Evolutionary conservation across 2,888 invertebrate species (phyloP).

Genomic region (Drosophila histrio): DNA sequence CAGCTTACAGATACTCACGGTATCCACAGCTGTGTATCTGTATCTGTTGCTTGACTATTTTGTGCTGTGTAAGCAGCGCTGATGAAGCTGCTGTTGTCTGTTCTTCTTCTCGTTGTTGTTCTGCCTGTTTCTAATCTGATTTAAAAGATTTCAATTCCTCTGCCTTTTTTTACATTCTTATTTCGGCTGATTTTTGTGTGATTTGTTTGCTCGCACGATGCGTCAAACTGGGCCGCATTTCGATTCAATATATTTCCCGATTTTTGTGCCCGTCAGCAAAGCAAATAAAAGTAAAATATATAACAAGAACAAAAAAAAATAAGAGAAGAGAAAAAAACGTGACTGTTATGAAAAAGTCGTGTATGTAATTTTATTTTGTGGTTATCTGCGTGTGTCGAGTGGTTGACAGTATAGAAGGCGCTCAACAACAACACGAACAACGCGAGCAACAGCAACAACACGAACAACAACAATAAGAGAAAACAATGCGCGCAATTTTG

Average conservation of each 20-base stretch:
- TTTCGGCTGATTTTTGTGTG: slow-evolving; percentile 25
- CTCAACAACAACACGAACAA: slow-evolving; percentile 7
- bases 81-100: slow-evolving; percentile 29
- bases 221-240: too few species aligned
- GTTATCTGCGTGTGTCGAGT: slow-evolving; percentile 52
- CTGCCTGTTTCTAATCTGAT: slow-evolving; percentile 63
- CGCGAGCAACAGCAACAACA: slow-evolving; percentile 4
- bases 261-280: slow-evolving; percentile 58
- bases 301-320: slow-evolving; percentile 16
- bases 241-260: slow-evolving; percentile 1
- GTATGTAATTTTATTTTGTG: slow-evolving; percentile 56
- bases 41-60: slow-evolving; percentile 23
- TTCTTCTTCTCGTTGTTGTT: not conserved
- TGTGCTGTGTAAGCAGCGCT: slow-evolving; percentile 64
- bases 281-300: slow-evolving; percentile 35
- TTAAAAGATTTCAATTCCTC: slow-evolving; percentile 48
- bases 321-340: slow-evolving; percentile 54
- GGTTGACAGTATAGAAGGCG: slow-evolving; percentile 54
- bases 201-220: slow-evolving; percentile 57
- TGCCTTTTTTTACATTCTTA: slow-evolving; percentile 8
- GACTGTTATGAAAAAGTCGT: slow-evolving; percentile 72
- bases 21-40: slow-evolving; percentile 16
- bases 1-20: slow-evolving; percentile 32
- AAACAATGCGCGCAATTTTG: slow-evolving; percentile 65
- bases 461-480: slow-evolving; percentile 13